These are phyloP conservation scores for Cecidostiba fungosa DNA, from an alignment of 2,888 invertebrate genomes.

Conservation along the genomic window DNA sequence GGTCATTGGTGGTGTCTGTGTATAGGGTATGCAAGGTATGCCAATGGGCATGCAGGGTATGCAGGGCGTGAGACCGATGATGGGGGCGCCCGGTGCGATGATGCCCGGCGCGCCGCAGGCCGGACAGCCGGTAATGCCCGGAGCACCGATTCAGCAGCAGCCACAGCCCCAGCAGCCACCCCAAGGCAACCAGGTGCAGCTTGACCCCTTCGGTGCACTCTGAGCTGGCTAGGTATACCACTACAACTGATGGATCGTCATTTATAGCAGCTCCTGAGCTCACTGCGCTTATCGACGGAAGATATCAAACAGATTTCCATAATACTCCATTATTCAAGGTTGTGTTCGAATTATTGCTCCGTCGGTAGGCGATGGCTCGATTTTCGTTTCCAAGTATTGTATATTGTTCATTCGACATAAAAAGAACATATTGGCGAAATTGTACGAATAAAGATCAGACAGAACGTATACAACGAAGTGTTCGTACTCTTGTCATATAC, in stretches of 20 bases:
- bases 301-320: too few relatives aligned
- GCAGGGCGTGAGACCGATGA: slow-evolving; percentile 78
- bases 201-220: slow-evolving; percentile 82
- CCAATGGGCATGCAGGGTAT: slow-evolving; percentile 74
- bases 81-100: slow-evolving; percentile 71
- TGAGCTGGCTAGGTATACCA: slow-evolving; percentile 75
- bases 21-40: slow-evolving; percentile 76
- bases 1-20: slow-evolving; percentile 55
- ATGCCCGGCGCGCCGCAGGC: slow-evolving; percentile 70
- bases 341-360: not conserved
- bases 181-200: slow-evolving; percentile 79
- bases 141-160: slow-evolving; percentile 70
- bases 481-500: slow-evolving; percentile 21
- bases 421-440: not conserved
- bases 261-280: not conserved
- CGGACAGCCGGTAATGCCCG: slow-evolving; percentile 69
- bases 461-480: slow-evolving; percentile 9
- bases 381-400: not conserved
- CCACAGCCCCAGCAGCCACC: slow-evolving; percentile 66
- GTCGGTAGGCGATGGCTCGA: not conserved
- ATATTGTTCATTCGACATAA: not conserved
- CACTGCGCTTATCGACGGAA: not conserved
- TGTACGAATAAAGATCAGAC: not conserved
- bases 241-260: slow-evolving; percentile 8
- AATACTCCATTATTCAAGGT: not conserved